Conservation (phyloP, 2,888 invertebrate genomes). For the Plusia festucae region DNA sequence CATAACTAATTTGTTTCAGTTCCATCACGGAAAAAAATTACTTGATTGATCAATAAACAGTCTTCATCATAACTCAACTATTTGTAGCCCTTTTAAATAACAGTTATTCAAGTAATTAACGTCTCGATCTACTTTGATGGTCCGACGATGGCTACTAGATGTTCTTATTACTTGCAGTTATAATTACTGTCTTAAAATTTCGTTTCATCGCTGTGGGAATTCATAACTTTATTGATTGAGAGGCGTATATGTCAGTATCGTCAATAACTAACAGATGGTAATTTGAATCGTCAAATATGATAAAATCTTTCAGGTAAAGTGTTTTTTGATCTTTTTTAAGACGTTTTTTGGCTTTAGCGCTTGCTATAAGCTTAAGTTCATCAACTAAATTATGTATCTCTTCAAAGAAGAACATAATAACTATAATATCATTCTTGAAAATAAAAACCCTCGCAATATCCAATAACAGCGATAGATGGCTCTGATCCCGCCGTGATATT, state of each 20-base stretch:
- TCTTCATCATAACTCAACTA: conserved; percentile 66
- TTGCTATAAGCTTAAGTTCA: not conserved
- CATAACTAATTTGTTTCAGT: conserved; percentile 63
- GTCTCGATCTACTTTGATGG: conserved; percentile 53
- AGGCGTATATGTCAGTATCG: not conserved
- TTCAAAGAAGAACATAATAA: not conserved
- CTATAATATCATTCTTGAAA: not conserved
- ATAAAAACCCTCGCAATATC: conserved; percentile 17
- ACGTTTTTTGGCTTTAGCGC: not conserved
- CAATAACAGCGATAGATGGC: conserved; percentile 14
- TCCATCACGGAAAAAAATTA: conserved; percentile 65
- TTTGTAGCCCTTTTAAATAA: conserved; percentile 65
- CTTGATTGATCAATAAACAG: conserved; percentile 75
- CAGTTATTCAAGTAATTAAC: conserved; percentile 56
- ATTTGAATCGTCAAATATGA: not conserved
- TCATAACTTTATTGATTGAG: conserved; percentile 11
- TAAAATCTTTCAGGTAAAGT: not conserved
- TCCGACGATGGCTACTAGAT: conserved; percentile 47
- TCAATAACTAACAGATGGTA: not conserved
- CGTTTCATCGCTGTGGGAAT: conserved; percentile 32
- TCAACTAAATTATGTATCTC: not conserved
- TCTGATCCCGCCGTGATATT: conserved; percentile 17
- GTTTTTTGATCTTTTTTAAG: not conserved
- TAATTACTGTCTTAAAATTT: conserved; percentile 47
- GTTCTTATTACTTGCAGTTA: conserved; percentile 31